Evolutionary conservation across 1,140 invertebrate genomes (phyloP), one percentile per base, ranked within the genome.

Genomic region (Drosophila bocqueti): DNA sequence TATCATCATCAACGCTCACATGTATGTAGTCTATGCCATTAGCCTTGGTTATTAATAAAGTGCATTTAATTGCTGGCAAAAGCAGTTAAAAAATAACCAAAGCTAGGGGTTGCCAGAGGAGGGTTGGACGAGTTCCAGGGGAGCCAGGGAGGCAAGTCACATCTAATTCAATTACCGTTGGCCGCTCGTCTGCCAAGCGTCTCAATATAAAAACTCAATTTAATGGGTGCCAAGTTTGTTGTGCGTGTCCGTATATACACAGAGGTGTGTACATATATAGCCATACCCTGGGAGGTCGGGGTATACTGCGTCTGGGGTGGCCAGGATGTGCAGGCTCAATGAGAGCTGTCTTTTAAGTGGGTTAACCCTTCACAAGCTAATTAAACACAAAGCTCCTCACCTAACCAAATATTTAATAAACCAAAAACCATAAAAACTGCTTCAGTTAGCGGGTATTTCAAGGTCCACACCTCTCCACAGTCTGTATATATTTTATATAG

Each of bases 141-240:
- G n/a, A 24, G 21, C 21, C 8, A 15, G 13, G 45, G 10, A n/a
- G 3, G 15, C n/a, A 11, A 58, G 49, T 31, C 34, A 73, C 73
- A 65, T 84, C 63, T 81, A 84, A 84, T 84, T 85, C 78, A 81
- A 84, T 84, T 85, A 81, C 67, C 73, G 73, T 52, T 85, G 55
- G 54, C 46, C 58, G 73, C 59, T 63, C 71, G 75, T 61, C 62
- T 76, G 72, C 52, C 63, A 76, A 74, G 68, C 82, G 50, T 81
- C 82, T 84, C 73, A 68, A 78, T 81, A 84, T 81, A 84, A 85
- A 73, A 85, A 85, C 82, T 85, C 78, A 85, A 85, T 84, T 84
- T 85, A 84, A 81, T 81, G 82, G 78, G 73, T 74, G 78, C 74
- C 78, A 81, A 85, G 71, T 72, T 83, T 68, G 46, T 50, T 42